Conservation (phyloP, 2,888 invertebrate species). For the Leptopilina drosophilae region DNA sequence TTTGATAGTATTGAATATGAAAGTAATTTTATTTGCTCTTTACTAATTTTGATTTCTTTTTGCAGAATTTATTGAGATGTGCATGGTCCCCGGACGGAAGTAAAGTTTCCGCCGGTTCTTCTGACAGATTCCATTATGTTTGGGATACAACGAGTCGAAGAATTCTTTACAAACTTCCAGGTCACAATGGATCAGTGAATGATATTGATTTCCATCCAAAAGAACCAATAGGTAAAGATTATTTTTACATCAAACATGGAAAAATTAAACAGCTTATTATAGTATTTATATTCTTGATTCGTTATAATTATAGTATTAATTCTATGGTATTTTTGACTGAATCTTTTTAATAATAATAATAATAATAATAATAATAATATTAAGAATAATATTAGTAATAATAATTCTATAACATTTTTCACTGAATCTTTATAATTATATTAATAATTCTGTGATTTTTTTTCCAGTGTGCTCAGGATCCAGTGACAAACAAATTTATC, state of each 20-base stretch:
- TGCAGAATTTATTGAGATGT: slow-evolving; percentile 90
- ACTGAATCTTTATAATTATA: not conserved
- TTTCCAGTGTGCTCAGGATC: slow-evolving; percentile 91
- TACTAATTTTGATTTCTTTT: slow-evolving; percentile 44
- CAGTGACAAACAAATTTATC: slow-evolving; percentile 96
- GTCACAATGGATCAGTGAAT: slow-evolving; percentile 98
- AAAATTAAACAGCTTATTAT: no score
- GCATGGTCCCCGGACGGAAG: slow-evolving; percentile 96
- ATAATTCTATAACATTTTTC: slow-evolving; percentile 57
- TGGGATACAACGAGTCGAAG: slow-evolving; percentile 97
- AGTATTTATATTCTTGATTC: not conserved
- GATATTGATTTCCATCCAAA: slow-evolving; percentile 96
- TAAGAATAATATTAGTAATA: slow-evolving; percentile 25
- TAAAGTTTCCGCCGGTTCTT: slow-evolving; percentile 94
- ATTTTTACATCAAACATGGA: not conserved
- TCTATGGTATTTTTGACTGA: not conserved
- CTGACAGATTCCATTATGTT: slow-evolving; percentile 96
- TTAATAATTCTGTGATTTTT: slow-evolving; percentile 58
- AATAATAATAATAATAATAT: no score
- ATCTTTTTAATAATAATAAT: slow-evolving; percentile 11
- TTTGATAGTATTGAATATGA: no score
- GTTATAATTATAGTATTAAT: slow-evolving; percentile 23
- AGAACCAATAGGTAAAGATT: slow-evolving; percentile 87
- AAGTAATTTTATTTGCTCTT: not conserved
- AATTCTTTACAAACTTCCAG: slow-evolving; percentile 97